Base-by-base conservation (phyloP, 2,113 vertebrate species). In the Plecotus auritus region DNA sequence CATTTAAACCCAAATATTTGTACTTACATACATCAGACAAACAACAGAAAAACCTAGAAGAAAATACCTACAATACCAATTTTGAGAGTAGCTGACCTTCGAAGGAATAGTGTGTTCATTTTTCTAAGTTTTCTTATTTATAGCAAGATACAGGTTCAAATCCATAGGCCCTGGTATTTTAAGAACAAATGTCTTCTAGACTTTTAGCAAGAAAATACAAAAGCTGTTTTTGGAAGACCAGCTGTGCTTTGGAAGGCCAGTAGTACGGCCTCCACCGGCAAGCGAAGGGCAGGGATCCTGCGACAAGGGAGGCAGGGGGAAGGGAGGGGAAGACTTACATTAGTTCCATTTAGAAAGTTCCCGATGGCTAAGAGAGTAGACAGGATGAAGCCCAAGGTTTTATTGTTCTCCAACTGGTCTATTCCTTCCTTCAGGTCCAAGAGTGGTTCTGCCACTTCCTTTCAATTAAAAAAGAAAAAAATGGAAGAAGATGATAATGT, bases 341-440 rank as follows among this genome's bases (percentile, higher is more conserved):
- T 99, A 82, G 99, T 99, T 98, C 99, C 99, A 32, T 99, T 99
- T 95, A 99, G 99, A 98, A 99, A 99, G 98, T 99, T 99, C 95
- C 99, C 99, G 83, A 99, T 99, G 95, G 99, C 99, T 74, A 99
- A 98, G 28, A 99, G 98, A 22, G 99, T 99, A 95, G 99, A 99
- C 98, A 99, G 98, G 97, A 99, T 99, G 97, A 98, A 98, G 97
- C 99, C 98, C 90, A 99, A 98, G 1, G 99, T 99, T 98, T 99
- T 99, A 97, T 99, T 99, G 95, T 99, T 99, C 97, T 99, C 99
- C 97, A 99, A 95, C 97, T 99, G 99, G 97, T 99, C 99, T 99
- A 99, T 99, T 97, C 99, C 99, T 98, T 99, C 99, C 97, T 99
- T 99, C 96, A 99, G 98, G 97, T 99, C 99, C 98, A 99, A 98